phyloP scores from a whole-genome alignment of 2,888 invertebrate species.

The Orthosia gothica region DNA sequence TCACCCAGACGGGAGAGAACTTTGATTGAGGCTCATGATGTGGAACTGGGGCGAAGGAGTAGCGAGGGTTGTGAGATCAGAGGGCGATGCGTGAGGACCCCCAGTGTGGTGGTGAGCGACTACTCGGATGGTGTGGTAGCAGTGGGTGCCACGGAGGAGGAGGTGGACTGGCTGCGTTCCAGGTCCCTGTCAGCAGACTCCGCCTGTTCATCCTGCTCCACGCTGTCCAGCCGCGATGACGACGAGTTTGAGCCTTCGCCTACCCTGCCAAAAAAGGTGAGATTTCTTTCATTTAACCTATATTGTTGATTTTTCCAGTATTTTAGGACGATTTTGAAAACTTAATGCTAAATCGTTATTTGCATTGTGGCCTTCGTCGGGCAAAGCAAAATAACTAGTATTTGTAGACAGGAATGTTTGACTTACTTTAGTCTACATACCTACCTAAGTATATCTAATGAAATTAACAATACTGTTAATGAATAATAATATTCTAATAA shows the following conservation, averaged over 20 bases:
- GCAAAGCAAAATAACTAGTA: too few relatives aligned
- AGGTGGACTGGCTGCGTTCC: constrained; percentile 87
- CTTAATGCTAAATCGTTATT: too few relatives aligned
- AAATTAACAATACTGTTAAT: too few relatives aligned
- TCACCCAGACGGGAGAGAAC: constrained; percentile 86
- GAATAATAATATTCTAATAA: too few relatives aligned
- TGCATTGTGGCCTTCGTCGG: too few relatives aligned
- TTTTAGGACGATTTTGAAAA: too few relatives aligned
- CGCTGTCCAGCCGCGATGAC: constrained; percentile 94
- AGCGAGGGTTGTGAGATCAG: constrained; percentile 89
- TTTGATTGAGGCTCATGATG: constrained; percentile 90
- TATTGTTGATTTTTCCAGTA: not conserved
- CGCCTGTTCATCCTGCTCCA: constrained; percentile 95
- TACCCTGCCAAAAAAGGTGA: constrained; percentile 89
- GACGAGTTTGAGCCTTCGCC: constrained; percentile 89
- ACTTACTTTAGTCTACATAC: too few relatives aligned
- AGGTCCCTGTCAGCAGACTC: constrained; percentile 93
- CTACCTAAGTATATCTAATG: too few relatives aligned
- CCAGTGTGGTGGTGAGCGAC: constrained; percentile 97
- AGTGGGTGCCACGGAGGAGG: constrained; percentile 87
- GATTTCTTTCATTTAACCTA: constrained; percentile 69
- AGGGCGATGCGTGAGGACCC: constrained; percentile 94
- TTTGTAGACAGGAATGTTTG: too few relatives aligned
- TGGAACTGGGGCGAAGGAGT: constrained; percentile 90
- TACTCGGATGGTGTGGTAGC: constrained; percentile 94